Evolutionary conservation across 2,888 invertebrate species (phyloP).

Genomic region (Choristoneura rosaceana): DNA sequence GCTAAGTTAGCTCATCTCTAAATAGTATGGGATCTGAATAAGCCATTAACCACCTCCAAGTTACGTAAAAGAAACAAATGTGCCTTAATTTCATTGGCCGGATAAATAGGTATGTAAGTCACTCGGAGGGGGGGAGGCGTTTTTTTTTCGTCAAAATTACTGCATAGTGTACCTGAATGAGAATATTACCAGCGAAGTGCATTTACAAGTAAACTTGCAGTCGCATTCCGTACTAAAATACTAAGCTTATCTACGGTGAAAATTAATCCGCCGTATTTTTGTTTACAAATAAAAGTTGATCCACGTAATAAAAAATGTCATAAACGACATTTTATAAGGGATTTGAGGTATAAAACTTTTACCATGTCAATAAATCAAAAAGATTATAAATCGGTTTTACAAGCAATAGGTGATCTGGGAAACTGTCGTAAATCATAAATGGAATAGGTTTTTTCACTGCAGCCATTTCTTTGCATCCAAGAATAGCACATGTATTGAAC

Average conservation of each 20-base stretch:
- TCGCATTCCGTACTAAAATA: neutral
- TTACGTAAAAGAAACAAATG: too few relatives aligned
- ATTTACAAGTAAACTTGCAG: too few relatives aligned
- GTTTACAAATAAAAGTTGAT: slow-evolving; percentile 11
- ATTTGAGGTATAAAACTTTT: slow-evolving; percentile 67
- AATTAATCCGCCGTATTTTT: slow-evolving; percentile 12
- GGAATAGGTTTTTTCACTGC: slow-evolving; percentile 64
- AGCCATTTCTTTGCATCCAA: slow-evolving; percentile 30
- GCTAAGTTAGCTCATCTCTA: slow-evolving; percentile 43
- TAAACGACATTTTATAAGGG: slow-evolving; percentile 51
- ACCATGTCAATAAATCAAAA: slow-evolving; percentile 74
- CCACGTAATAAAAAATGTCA: slow-evolving; percentile 44
- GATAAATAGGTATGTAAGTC: too few relatives aligned
- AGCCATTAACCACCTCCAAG: too few relatives aligned
- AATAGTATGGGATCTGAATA: too few relatives aligned
- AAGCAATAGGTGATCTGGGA: slow-evolving; percentile 71
- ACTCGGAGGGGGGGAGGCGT: too few relatives aligned
- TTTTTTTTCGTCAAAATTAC: too few relatives aligned
- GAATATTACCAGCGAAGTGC: too few relatives aligned
- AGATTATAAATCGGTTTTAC: slow-evolving; percentile 79
- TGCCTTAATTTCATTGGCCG: too few relatives aligned
- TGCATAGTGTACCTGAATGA: too few relatives aligned
- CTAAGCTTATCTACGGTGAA: neutral
- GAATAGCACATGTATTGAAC: slow-evolving; percentile 35
- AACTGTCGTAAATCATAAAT: slow-evolving; percentile 73